Conservation (phyloP, 2,113 vertebrate genomes). For the Ornithorhynchus anatinus region DNA sequence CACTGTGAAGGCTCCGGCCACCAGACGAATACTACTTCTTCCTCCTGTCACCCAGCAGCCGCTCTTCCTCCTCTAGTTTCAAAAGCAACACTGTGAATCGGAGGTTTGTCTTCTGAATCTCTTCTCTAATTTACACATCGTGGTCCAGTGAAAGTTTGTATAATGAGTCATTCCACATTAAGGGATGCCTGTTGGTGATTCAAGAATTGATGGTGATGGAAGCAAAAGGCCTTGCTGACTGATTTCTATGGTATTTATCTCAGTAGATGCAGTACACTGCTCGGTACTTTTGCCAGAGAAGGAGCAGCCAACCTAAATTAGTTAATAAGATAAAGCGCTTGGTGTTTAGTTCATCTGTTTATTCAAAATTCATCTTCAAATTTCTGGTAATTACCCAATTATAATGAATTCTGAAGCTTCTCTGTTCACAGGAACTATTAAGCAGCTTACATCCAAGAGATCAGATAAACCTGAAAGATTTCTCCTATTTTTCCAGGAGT, state of each 20-base stretch:
- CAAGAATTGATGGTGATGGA: constrained; percentile 39
- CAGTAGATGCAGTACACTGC: neutral
- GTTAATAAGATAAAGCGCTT: neutral
- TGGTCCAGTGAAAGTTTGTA: too few species aligned
- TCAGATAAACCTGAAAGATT: neutral
- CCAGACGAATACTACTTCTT: too few species aligned
- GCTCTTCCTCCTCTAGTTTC: too few species aligned
- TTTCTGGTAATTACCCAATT: neutral
- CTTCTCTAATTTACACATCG: too few species aligned
- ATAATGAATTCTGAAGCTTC: neutral
- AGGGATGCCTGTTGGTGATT: too few species aligned
- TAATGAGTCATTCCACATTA: too few species aligned
- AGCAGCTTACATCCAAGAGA: neutral
- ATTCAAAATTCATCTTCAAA: constrained; percentile 4
- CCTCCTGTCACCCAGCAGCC: too few species aligned
- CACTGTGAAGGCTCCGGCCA: too few species aligned
- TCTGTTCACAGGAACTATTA: neutral
- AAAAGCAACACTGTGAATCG: too few species aligned
- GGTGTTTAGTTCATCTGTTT: neutral
- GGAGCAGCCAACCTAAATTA: constrained; percentile 2
- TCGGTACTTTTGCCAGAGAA: neutral
- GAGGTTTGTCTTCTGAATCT: too few species aligned
- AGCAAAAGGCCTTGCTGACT: neutral
- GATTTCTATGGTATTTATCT: constrained; percentile 15
- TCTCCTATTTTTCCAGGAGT: neutral